These are phyloP conservation scores for Darevskia nairensis DNA, from an alignment of 2,797 vertebrate species.

Conservation along the genomic window DNA sequence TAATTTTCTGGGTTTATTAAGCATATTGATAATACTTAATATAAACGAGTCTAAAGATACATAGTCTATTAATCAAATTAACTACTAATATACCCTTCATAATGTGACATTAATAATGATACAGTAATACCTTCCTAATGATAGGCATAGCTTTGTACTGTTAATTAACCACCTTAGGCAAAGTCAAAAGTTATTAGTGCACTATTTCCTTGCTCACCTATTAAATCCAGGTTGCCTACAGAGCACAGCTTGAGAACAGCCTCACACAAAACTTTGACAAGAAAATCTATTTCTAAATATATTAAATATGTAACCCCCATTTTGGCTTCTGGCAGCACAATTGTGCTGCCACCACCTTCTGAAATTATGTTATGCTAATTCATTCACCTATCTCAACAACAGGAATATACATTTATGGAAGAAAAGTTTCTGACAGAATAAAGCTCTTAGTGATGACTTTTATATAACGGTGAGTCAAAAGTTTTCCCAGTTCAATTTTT, in stretches of 20 bases:
- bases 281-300: conserved; percentile 9
- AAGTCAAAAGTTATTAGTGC: conserved; percentile 2
- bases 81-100: conserved; percentile 34
- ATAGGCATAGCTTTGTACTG: conserved; percentile 5
- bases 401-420: neutral
- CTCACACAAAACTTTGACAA: conserved; percentile 13
- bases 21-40: conserved; percentile 20
- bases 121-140: conserved; percentile 26
- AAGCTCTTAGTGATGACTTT: conserved; percentile 4
- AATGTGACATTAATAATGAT: conserved; percentile 33
- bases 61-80: conserved; percentile 29
- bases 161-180: conserved; percentile 35
- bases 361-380: conserved; percentile 25
- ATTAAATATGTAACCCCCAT: neutral
- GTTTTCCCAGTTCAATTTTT: neutral
- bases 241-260: neutral
- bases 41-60: conserved; percentile 37
- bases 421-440: conserved; percentile 4
- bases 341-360: neutral
- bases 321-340: conserved; percentile 6
- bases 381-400: neutral
- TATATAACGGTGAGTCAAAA: neutral
- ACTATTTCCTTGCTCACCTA: neutral
- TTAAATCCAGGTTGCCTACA: neutral
- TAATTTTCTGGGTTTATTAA: conserved; percentile 43